Evolutionary conservation across 2,113 vertebrate species (phyloP), one percentile per base, ranked within the genome.

Genomic region (Callorhinus ursinus): DNA sequence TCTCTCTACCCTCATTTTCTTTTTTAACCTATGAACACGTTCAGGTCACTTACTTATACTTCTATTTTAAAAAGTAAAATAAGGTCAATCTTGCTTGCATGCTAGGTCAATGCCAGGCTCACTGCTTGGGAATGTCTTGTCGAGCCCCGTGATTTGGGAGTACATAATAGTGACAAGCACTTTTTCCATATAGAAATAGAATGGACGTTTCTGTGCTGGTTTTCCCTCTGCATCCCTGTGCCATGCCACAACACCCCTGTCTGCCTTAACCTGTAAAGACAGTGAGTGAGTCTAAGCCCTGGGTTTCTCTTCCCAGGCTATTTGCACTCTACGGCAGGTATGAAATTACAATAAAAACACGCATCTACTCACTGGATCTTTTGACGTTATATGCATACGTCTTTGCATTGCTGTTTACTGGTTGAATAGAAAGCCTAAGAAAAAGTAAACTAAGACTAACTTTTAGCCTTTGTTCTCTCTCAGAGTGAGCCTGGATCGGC

Each of bases 231-330:
- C 15, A 4, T 8, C 28, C 3, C 7, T 18, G 4, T 6, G 18
- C 19, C 15, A 19, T 2, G 6, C 21, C 28, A n/a, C 7, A 13
- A 5, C 2, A 16, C 2, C 18, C 1, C 19, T 42, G 18, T 49
- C 10, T 74, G 16, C 7, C n/a, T 83, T 26, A n/a, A 71, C 14
- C 28, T 86, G 11, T 63, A 33, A 92, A 69, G 10, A 49, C 6
- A 39, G 19, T 63, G 33, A 39, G 19, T 77, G 33, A 71, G 65
- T 57, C 15, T 9, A 72, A 39, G 63, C 7, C 18, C 18, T 61
- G 33, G 33, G 13, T 5, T 46, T 22, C 85, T 76, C 31, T 85
- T 53, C 1, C 12, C 36, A 36, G 33, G 15, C 1, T 59, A 28
- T 33, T 42, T 91, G 88, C n/a, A 28, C 39, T 71, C 31, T 59